phyloP scores from a whole-genome alignment of 92 coral and sea anemone species.

The Parazoanthus atlanticus region DNA sequence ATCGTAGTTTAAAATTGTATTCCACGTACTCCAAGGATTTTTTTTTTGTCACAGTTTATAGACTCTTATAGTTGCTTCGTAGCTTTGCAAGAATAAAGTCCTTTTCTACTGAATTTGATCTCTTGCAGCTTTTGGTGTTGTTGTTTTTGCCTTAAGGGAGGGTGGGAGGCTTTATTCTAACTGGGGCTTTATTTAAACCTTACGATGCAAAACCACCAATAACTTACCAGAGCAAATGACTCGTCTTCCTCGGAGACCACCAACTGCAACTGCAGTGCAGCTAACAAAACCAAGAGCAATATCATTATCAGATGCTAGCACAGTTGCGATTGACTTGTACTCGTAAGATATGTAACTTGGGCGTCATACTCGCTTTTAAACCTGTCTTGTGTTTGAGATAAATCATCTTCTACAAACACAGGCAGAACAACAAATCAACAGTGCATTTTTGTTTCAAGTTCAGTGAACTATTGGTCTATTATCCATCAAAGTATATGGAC shows the following conservation, averaged over 20 bases:
- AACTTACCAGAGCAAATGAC: slow-evolving; percentile 24
- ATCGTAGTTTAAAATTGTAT: too few species aligned
- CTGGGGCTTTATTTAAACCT: background rate
- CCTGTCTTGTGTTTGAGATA: background rate
- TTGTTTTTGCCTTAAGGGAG: background rate
- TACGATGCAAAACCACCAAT: background rate
- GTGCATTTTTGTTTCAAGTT: background rate
- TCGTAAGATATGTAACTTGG: background rate
- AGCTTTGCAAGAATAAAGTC: too few species aligned
- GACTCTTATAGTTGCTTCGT: too few species aligned
- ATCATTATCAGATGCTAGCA: background rate
- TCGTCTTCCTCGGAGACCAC: slow-evolving; percentile 6
- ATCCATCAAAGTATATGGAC: background rate
- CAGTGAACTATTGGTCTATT: background rate
- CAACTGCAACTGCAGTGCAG: background rate
- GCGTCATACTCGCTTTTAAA: background rate
- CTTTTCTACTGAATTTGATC: too few species aligned
- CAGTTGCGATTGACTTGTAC: background rate
- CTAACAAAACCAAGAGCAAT: background rate
- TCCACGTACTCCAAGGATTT: too few species aligned
- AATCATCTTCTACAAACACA: background rate
- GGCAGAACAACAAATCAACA: background rate
- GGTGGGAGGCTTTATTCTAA: background rate
- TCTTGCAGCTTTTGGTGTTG: too few species aligned
- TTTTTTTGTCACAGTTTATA: too few species aligned